phyloP scores from a whole-genome alignment of 64 coral and sea anemone genomes.

The Stichodactyla mertensii region DNA sequence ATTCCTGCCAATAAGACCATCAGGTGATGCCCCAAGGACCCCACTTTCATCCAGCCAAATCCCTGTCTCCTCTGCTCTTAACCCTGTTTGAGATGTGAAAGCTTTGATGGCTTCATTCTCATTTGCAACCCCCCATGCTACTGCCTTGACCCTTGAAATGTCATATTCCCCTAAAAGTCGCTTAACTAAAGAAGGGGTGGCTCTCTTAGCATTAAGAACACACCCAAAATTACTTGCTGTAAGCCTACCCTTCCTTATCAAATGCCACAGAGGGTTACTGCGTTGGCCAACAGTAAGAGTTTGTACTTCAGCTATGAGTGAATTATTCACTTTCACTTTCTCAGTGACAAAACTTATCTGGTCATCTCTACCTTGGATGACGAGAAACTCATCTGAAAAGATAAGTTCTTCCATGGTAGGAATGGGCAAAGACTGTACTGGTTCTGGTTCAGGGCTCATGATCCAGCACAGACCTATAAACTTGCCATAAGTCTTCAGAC shows the following conservation, averaged over 20 bases:
- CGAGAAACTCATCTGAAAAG: conserved; percentile 19
- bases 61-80: too few species aligned
- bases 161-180: too few species aligned
- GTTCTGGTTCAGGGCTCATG: conserved; percentile 25
- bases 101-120: too few species aligned
- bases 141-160: too few species aligned
- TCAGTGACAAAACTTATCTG: conserved; percentile 2
- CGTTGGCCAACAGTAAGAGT: conserved; percentile 14
- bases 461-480: conserved; percentile 31
- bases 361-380: not conserved
- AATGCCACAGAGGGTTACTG: conserved; percentile 17
- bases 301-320: not conserved
- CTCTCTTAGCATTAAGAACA: not conserved
- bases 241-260: not conserved
- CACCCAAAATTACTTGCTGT: conserved; percentile 31
- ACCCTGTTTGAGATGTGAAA: too few species aligned
- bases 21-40: not conserved
- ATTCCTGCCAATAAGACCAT: not conserved
- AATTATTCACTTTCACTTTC: not conserved
- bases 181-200: too few species aligned
- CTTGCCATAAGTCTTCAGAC: conserved; percentile 1
- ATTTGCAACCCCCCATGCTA: too few species aligned
- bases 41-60: too few species aligned
- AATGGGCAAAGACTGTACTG: not conserved
- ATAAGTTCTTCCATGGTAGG: conserved; percentile 29